A percentile compares a stretch with the other conserved stretches of the same genome.
These are phyloP conservation scores for Syrmaticus mikado DNA, from an alignment of 2,113 vertebrate species.

Conservation along the genomic window DNA sequence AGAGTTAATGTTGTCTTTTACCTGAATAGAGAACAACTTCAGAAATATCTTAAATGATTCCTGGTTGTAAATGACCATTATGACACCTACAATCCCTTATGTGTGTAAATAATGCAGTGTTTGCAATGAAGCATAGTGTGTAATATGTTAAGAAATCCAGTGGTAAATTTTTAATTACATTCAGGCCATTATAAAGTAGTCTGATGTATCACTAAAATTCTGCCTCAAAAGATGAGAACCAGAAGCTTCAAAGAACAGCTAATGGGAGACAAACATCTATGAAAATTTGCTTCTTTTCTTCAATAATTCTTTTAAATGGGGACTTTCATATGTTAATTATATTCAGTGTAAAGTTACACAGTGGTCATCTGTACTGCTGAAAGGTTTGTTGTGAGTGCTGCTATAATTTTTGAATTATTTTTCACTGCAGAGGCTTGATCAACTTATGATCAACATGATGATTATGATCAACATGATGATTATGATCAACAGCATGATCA, in stretches of 20 bases:
- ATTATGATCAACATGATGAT: too few relatives aligned
- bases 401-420: not conserved
- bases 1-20: not conserved
- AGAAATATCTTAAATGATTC: not conserved
- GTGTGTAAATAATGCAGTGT: not conserved
- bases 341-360: not conserved
- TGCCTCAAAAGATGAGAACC: not conserved
- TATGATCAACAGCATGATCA: not conserved
- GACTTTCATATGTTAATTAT: not conserved
- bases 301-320: not conserved
- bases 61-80: not conserved
- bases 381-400: not conserved
- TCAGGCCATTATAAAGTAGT: not conserved
- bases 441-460: rapidly evolving
- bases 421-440: not conserved
- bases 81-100: not conserved
- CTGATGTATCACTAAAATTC: not conserved
- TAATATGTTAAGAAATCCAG: not conserved
- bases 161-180: slow-evolving; percentile 3
- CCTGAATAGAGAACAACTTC: not conserved
- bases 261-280: not conserved
- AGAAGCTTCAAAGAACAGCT: not conserved
- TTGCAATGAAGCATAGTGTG: not conserved
- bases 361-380: not conserved
- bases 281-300: not conserved